Percentiles rank a stretch among this genome's conserved stretches.
Evolutionary conservation across 1,140 invertebrate genomes (phyloP).

Genomic region (Samia ricini): DNA sequence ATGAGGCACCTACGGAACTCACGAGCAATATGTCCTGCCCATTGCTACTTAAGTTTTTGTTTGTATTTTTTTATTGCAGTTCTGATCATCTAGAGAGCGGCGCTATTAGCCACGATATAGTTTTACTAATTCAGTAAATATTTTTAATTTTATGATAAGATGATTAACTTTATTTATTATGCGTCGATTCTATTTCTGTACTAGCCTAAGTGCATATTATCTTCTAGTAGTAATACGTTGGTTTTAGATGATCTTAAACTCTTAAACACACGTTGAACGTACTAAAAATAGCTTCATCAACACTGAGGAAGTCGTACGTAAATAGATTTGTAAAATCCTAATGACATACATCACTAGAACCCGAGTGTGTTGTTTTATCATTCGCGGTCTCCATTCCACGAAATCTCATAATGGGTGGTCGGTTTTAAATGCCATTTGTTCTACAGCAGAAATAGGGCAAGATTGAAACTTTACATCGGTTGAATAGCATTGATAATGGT

Average conservation of each 20-base stretch:
- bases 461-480: not conserved
- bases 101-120: too few species aligned
- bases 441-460: not conserved
- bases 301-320: slow-evolving; percentile 30
- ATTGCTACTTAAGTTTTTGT: too few species aligned
- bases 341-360: slow-evolving; percentile 49
- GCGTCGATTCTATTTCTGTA: slow-evolving; percentile 12
- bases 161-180: too few species aligned
- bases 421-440: slow-evolving; percentile 21
- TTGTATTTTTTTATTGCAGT: too few species aligned
- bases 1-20: too few species aligned
- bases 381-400: slow-evolving; percentile 38
- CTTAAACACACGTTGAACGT: slow-evolving; percentile 37
- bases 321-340: slow-evolving; percentile 52
- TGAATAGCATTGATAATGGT: not conserved
- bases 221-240: slow-evolving; percentile 33
- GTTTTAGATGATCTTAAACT: slow-evolving; percentile 42
- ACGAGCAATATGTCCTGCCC: too few species aligned
- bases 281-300: slow-evolving; percentile 47
- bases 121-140: too few species aligned
- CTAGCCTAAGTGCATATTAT: slow-evolving; percentile 11
- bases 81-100: too few species aligned
- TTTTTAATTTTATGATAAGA: not conserved
- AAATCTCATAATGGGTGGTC: slow-evolving; percentile 57
- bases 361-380: slow-evolving; percentile 36